A percentile compares a stretch with the other conserved stretches of the same genome.
These are phyloP conservation scores for Eristalis arbustorum DNA, from an alignment of 2,888 invertebrate genomes.

Conservation along the genomic window DNA sequence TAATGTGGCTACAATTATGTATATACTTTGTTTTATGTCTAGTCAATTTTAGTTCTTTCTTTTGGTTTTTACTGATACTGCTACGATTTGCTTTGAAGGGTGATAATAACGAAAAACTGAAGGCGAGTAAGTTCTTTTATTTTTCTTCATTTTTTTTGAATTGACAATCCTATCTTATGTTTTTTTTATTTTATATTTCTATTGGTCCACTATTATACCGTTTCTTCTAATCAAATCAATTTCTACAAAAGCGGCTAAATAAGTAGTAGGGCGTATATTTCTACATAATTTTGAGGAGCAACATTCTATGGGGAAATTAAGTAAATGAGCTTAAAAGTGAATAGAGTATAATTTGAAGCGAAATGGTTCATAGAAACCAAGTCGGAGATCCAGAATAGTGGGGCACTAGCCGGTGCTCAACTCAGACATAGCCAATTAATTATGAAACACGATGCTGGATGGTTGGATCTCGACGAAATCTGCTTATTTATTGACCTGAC, in stretches of 20 bases:
- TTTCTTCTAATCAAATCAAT: slow-evolving; percentile 50
- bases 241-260: neutral
- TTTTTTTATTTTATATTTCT: slow-evolving; percentile 42
- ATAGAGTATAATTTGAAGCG: no score
- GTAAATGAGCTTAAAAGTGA: no score
- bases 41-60: neutral
- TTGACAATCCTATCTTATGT: slow-evolving; percentile 39
- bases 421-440: no score
- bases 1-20: slow-evolving; percentile 7
- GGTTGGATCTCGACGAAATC: no score
- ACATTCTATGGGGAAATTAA: neutral
- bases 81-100: slow-evolving; percentile 17
- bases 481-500: no score
- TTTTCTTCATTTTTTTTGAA: slow-evolving; percentile 30
- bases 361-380: no score
- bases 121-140: slow-evolving; percentile 17
- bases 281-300: neutral
- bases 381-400: no score
- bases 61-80: neutral
- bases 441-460: no score
- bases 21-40: neutral
- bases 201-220: slow-evolving; percentile 70
- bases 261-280: neutral
- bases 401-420: no score
- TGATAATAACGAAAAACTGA: slow-evolving; percentile 63